Evolutionary conservation across 2,113 vertebrate species (phyloP).

Genomic region (Cynoglossus semilaevis): DNA sequence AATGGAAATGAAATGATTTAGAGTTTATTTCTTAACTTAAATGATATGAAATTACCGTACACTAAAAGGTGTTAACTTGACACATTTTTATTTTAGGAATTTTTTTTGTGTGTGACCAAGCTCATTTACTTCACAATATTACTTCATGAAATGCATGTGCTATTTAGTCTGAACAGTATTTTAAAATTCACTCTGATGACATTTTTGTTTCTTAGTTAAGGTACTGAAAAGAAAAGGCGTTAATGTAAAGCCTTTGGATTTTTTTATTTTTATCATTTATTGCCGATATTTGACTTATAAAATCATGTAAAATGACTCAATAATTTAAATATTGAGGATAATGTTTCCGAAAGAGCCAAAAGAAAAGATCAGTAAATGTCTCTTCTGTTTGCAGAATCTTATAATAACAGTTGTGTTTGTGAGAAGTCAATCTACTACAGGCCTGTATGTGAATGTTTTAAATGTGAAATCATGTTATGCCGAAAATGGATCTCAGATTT

Average conservation of each 20-base stretch:
- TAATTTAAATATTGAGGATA: no score
- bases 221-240: neutral
- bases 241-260: neutral
- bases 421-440: constrained; percentile 19
- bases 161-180: no score
- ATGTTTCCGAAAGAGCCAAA: no score
- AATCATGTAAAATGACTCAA: neutral
- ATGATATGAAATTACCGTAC: no score
- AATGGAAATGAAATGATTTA: no score
- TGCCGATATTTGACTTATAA: constrained; percentile 14
- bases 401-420: constrained; percentile 21
- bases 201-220: neutral
- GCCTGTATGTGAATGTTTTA: constrained; percentile 36
- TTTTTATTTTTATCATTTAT: neutral
- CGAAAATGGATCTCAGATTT: constrained; percentile 15
- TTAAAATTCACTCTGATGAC: no score
- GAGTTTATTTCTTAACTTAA: no score
- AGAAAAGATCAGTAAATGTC: neutral
- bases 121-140: neutral
- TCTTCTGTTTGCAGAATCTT: constrained; percentile 34
- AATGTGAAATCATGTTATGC: constrained; percentile 28
- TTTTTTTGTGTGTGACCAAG: neutral
- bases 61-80: no score
- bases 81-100: neutral
- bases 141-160: neutral